Conservation (phyloP, 2,797 vertebrate genomes). For the Scolopax bukidnonensis region DNA sequence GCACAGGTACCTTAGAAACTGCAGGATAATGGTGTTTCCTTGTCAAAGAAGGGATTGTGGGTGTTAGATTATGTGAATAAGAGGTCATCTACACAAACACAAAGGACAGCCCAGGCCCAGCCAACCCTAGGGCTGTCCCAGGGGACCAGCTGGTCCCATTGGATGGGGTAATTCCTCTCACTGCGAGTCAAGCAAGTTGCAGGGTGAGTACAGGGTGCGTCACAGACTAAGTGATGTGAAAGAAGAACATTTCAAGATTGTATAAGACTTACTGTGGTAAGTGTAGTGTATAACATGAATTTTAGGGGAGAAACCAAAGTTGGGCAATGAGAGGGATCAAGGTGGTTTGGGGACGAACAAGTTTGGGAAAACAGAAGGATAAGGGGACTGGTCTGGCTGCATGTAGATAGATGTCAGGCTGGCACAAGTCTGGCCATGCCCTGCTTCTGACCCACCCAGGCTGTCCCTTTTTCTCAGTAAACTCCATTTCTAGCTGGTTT, state of each 20-base stretch:
- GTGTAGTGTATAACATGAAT: background rate
- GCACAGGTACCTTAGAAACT: background rate
- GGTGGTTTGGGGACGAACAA: background rate
- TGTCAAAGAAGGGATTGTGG: background rate
- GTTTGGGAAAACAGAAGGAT: background rate
- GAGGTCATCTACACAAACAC: background rate
- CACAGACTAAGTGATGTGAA: background rate
- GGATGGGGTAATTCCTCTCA: background rate
- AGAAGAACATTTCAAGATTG: background rate
- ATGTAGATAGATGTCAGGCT: background rate
- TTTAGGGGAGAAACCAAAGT: background rate
- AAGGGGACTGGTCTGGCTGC: background rate
- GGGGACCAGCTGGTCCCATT: rapidly evolving
- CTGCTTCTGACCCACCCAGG: background rate
- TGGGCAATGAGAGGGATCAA: background rate
- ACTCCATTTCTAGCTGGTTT: background rate
- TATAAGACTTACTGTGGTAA: background rate
- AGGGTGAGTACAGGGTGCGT: background rate
- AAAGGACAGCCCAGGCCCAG: background rate
- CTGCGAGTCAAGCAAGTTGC: background rate
- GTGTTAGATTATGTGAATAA: background rate
- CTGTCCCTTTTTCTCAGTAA: background rate
- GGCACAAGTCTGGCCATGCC: background rate
- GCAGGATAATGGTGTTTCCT: background rate
- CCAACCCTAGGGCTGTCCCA: background rate